Evolutionary conservation across 2,113 vertebrate genomes (phyloP), one percentile per base, ranked within the genome.

Genomic region (Callipepla squamata): DNA sequence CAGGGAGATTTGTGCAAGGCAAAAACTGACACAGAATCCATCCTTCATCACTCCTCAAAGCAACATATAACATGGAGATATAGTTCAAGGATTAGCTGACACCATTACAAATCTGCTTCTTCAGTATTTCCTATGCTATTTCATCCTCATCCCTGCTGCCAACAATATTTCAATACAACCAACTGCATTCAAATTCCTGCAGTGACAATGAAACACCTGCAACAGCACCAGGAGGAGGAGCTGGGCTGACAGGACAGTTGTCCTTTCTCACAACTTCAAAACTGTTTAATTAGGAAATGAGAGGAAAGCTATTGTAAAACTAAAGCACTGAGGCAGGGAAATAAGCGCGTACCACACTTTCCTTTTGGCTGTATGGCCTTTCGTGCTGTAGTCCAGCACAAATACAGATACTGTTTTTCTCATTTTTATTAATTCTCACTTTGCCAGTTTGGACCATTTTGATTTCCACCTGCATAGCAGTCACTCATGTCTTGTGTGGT

Each of bases 321-420:
- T 47, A 57, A 67, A 63, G 30, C 62, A 73, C 51, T 30, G 26
- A 50, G 17, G 44, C 16, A 42, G 6, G 13, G 42, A 89, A 93
- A 61, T 30, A 83, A 55, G 16, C 13, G 32, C 26, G 42, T 19
- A 50, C 38, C 28, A 51, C 0, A 21, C 67, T 30, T 53, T 62
- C 26, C 50, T 55, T 48, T 78, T 70, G 87, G 58, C 13, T 47
- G 78, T 89, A 62, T 4, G 4, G 28, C 21, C 44, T 28, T 81
- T 67, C 22, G 23, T 67, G 23, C 8, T 63, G 12, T 8, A 83
- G 23, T 1, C 40, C 40, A 40, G 40, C 40, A 40, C 53, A 77
- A 2, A 25, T 50, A 40, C 36, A 88, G 50, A 13, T 89, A 87
- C 73, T 89, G 77, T 93, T 88, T 91, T 53, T 93, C 84, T 80